Conservation (phyloP, 2,113 vertebrate species). For the Silurus meridionalis region DNA sequence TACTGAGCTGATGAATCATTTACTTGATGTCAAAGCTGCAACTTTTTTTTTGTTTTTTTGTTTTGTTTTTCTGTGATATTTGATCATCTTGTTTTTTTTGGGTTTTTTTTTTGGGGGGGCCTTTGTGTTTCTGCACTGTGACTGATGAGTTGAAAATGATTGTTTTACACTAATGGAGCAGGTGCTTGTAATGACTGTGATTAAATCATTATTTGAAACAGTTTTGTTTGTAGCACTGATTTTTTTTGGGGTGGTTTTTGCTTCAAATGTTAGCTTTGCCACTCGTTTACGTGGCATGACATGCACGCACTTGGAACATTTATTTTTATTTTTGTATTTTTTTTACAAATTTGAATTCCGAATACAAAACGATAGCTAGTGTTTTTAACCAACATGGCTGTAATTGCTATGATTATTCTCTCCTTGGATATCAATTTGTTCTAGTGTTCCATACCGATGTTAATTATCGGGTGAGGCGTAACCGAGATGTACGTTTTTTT, state of each 20-base stretch:
- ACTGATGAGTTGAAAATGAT: conserved; percentile 46
- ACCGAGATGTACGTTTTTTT: background rate
- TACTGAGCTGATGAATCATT: conserved; percentile 30
- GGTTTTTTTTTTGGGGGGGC: background rate
- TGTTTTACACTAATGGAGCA: conserved; percentile 50
- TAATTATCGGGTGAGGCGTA: background rate
- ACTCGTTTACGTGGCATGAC: conserved; percentile 5
- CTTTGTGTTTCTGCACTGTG: conserved; percentile 51
- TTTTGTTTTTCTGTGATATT: background rate
- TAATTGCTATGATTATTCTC: conserved; percentile 4
- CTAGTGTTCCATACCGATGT: background rate
- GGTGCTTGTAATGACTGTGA: conserved; percentile 59
- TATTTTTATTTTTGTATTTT: too few relatives aligned
- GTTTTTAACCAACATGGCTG: background rate
- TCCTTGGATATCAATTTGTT: background rate
- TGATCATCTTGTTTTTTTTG: conserved; percentile 23
- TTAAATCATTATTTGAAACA: conserved; percentile 56
- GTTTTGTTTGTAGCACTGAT: conserved; percentile 22
- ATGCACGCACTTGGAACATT: background rate
- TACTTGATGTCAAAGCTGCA: background rate
- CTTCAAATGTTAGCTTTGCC: conserved; percentile 6
- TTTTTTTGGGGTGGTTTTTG: background rate
- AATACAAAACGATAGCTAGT: background rate
- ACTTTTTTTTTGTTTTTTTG: background rate
- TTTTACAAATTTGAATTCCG: background rate